These are phyloP conservation scores for Pyxicephalus adspersus DNA, from an alignment of 2,113 vertebrate species.

Conservation along the genomic window DNA sequence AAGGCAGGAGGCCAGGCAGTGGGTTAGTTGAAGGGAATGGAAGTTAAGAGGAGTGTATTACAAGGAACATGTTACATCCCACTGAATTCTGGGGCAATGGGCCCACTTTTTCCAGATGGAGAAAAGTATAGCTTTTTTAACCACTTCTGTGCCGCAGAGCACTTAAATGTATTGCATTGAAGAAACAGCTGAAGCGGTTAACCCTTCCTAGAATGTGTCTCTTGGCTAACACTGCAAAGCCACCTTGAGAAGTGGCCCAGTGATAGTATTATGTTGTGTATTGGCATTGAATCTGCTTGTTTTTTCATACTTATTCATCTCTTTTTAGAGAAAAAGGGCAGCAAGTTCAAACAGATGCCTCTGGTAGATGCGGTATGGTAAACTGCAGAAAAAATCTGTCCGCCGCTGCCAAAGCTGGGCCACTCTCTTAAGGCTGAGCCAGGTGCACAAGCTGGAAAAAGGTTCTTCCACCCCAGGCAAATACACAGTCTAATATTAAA, in stretches of 20 bases:
- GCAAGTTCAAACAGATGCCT: slow-evolving; percentile 2
- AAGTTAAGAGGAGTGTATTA: slow-evolving; percentile 53
- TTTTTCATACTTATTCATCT: not conserved
- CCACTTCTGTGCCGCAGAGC: slow-evolving; percentile 40
- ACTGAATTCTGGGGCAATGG: slow-evolving; percentile 18
- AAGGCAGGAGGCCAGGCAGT: slow-evolving; percentile 25
- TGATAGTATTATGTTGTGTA: not conserved
- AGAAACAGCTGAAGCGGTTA: slow-evolving; percentile 39
- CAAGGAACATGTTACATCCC: slow-evolving; percentile 45
- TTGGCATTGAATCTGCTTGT: not conserved
- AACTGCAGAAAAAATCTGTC: no score
- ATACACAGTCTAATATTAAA: no score
- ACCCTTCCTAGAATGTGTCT: slow-evolving; percentile 31
- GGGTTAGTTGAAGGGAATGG: slow-evolving; percentile 40
- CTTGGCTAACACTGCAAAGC: slow-evolving; percentile 33
- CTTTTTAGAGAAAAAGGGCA: slow-evolving; percentile 4
- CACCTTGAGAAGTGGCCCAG: not conserved
- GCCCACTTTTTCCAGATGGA: slow-evolving; percentile 16
- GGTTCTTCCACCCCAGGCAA: no score
- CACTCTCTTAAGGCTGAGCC: no score
- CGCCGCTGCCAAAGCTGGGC: no score
- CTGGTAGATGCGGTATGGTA: slow-evolving; percentile 30
- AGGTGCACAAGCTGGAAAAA: no score
- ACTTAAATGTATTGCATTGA: not conserved
- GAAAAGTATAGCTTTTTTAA: slow-evolving; percentile 36